A percentile compares a stretch with the other conserved stretches of the same genome.
phyloP scores from a whole-genome alignment of 2,888 invertebrate genomes.

The Stenodera caucasica region DNA sequence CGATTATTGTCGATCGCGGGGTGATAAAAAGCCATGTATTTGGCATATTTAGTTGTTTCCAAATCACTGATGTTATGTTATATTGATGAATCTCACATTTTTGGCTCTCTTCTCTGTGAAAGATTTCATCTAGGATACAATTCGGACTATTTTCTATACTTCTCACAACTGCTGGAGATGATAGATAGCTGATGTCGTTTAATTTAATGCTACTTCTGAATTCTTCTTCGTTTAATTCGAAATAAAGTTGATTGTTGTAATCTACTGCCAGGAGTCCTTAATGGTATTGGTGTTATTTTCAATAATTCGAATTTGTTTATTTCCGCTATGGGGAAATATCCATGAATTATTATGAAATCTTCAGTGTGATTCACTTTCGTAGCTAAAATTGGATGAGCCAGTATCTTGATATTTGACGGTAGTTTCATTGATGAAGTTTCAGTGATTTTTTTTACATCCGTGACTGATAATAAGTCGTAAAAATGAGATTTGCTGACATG shows the following conservation, averaged over 20 bases:
- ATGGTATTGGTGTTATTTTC: constrained; percentile 2
- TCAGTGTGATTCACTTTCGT: neutral
- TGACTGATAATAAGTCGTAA: constrained; percentile 4
- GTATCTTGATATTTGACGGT: neutral
- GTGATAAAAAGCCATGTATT: constrained; percentile 12
- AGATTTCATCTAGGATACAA: constrained; percentile 13
- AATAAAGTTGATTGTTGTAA: constrained; percentile 13
- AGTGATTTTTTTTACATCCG: neutral
- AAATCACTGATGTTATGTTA: neutral
- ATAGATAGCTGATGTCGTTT: neutral
- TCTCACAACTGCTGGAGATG: constrained; percentile 5
- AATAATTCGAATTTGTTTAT: neutral
- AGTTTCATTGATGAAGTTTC: neutral
- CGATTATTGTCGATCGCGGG: neutral
- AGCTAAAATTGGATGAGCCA: neutral
- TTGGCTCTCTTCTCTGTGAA: neutral
- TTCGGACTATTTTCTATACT: constrained; percentile 4
- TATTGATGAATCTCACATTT: neutral
- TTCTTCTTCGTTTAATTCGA: neutral
- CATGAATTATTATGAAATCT: neutral
- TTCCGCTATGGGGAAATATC: constrained; percentile 7
- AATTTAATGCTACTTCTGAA: neutral
- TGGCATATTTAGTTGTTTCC: constrained; percentile 6
- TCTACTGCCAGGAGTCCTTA: constrained; percentile 6
- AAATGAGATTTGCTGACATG: neutral